Conservation (phyloP, 2,113 vertebrate species). For the Psilopogon haemacephalus region DNA sequence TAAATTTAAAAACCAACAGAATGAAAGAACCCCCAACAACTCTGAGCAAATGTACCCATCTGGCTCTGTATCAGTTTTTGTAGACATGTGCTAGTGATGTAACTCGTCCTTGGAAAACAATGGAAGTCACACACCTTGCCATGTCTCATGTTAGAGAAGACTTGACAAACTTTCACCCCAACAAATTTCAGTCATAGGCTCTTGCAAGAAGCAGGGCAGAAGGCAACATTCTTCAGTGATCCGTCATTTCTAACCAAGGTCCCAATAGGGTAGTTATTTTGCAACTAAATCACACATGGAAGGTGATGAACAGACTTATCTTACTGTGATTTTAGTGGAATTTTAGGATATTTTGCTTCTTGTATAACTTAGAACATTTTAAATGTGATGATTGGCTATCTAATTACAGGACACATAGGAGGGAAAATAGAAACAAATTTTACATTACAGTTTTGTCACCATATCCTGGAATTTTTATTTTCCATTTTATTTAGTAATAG, state of each 20-base stretch:
- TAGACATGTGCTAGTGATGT: neutral
- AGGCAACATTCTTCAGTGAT: neutral
- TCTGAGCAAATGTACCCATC: neutral
- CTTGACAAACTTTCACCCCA: neutral
- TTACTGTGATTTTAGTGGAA: neutral
- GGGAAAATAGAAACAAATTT: neutral
- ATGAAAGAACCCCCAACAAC: accelerated
- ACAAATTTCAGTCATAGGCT: neutral
- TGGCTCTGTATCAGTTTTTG: neutral
- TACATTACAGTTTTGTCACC: neutral
- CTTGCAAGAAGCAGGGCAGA: neutral
- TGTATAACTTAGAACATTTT: neutral
- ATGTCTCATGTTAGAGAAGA: neutral
- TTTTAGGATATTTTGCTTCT: neutral
- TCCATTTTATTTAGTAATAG: neutral
- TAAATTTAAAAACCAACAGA: neutral
- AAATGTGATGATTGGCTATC: neutral
- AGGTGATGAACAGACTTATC: neutral
- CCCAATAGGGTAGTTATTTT: neutral
- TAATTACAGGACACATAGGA: neutral
- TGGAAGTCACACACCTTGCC: neutral
- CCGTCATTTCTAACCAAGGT: neutral
- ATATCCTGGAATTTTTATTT: neutral
- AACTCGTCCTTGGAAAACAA: neutral
- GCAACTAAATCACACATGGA: neutral